phyloP scores from a whole-genome alignment of 2,113 vertebrate genomes.

The Hoplias malabaricus region DNA sequence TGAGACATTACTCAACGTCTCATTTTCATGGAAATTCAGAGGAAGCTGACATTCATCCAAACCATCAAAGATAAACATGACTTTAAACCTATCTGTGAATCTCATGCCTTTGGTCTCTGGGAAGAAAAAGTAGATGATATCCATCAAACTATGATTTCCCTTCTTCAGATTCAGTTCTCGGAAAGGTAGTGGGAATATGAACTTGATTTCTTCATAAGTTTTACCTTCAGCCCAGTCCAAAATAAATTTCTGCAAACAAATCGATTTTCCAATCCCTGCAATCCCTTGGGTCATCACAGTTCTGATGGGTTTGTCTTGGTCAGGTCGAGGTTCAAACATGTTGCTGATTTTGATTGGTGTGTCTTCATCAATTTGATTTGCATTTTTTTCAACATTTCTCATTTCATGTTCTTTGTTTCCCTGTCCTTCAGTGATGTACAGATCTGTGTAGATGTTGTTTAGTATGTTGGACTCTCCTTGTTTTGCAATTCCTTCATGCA shows the following conservation, averaged over 20 bases:
- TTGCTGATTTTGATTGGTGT: no score
- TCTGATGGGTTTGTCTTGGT: no score
- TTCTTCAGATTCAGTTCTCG: slow-evolving; percentile 27
- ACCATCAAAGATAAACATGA: background rate
- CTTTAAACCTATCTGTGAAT: background rate
- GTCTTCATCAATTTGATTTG: background rate
- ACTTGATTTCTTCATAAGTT: slow-evolving; percentile 11
- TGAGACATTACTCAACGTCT: background rate
- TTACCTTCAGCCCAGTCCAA: slow-evolving; percentile 26
- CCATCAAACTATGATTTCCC: background rate
- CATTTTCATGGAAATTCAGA: background rate
- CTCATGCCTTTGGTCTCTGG: background rate
- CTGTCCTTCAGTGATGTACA: slow-evolving; percentile 11
- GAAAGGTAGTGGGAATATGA: slow-evolving; percentile 34
- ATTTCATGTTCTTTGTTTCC: background rate
- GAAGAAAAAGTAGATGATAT: background rate
- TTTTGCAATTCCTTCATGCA: slow-evolving; percentile 34
- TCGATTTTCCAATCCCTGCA: no score
- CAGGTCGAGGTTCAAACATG: no score
- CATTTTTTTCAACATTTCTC: background rate
- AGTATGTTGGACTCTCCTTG: background rate
- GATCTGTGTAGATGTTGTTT: slow-evolving; percentile 13
- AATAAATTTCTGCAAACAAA: slow-evolving; percentile 6
- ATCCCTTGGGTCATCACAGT: no score
- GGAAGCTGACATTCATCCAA: background rate